A percentile compares a stretch with the other conserved stretches of the same genome.
Evolutionary conservation across 2,888 invertebrate genomes (phyloP).

Genomic region (Drosophila algonquin): DNA sequence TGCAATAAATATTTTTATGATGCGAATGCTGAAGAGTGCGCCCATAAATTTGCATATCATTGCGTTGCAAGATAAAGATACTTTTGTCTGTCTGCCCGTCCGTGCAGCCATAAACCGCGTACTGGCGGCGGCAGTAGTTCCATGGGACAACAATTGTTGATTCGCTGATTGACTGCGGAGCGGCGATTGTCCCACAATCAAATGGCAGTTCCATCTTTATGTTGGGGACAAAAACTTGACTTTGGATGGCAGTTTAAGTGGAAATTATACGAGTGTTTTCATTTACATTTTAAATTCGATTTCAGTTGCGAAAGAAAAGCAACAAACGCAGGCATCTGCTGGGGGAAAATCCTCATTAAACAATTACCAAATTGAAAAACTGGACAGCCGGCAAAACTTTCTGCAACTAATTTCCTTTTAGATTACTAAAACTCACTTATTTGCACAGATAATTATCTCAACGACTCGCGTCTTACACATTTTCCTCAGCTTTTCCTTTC

Average conservation of each 20-base stretch:
- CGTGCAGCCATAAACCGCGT: constrained; percentile 23
- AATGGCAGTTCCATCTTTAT: background rate
- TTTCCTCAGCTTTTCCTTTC: constrained; percentile 22
- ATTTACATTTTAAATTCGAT: too few relatives aligned
- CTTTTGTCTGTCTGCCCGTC: constrained; percentile 32
- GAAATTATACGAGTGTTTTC: background rate
- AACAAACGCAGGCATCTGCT: too few relatives aligned
- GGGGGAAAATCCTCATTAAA: background rate
- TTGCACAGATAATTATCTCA: background rate
- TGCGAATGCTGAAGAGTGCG: constrained; percentile 38
- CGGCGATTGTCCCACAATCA: constrained; percentile 17
- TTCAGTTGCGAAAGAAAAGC: too few relatives aligned
- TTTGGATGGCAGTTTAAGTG: background rate
- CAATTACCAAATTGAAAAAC: background rate
- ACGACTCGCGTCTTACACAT: background rate
- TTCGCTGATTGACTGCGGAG: constrained; percentile 14
- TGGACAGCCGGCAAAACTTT: background rate
- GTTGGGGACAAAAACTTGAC: too few relatives aligned
- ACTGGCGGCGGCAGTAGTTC: constrained; percentile 33
- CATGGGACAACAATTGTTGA: constrained; percentile 15
- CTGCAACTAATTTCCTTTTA: background rate
- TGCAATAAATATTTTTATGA: constrained; percentile 69
- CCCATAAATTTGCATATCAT: constrained; percentile 64
- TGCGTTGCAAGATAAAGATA: constrained; percentile 30
- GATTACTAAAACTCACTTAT: background rate